These are phyloP conservation scores for Tethea ocularis DNA, from an alignment of 2,888 invertebrate species.

Conservation along the genomic window DNA sequence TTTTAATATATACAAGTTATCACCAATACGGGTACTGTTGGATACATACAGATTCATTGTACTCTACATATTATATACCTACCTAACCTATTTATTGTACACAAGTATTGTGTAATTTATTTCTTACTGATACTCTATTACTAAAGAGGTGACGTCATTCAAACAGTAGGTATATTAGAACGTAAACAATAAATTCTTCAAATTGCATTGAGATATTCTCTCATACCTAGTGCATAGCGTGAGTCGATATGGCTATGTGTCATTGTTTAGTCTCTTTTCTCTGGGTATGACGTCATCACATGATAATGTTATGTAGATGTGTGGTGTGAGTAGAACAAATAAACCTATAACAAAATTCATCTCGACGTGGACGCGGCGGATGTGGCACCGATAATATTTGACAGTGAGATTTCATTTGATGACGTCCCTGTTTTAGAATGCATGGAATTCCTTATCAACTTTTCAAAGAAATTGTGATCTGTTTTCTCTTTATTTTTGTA, in stretches of 20 bases:
- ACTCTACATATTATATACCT: too few species aligned
- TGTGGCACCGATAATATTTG: conserved; percentile 18
- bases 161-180: neutral
- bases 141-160: neutral
- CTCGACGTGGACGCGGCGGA: conserved; percentile 12
- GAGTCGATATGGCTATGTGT: conserved; percentile 23
- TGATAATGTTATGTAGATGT: neutral
- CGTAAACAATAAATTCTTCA: conserved; percentile 2
- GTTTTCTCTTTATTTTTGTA: too few species aligned
- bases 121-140: neutral
- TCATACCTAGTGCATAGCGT: conserved; percentile 5
- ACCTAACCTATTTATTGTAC: too few species aligned
- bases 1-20: too few species aligned
- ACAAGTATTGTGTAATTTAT: too few species aligned
- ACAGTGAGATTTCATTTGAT: conserved; percentile 6
- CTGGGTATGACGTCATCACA: neutral
- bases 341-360: conserved; percentile 12
- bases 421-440: neutral
- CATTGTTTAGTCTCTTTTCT: conserved; percentile 45
- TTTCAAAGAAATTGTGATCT: conserved; percentile 9
- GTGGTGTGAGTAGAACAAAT: conserved; percentile 12
- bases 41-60: too few species aligned
- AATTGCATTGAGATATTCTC: conserved; percentile 27
- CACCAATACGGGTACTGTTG: too few species aligned
- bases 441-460: neutral